phyloP scores from a whole-genome alignment of 2,888 invertebrate genomes.

The Mantis religiosa region DNA sequence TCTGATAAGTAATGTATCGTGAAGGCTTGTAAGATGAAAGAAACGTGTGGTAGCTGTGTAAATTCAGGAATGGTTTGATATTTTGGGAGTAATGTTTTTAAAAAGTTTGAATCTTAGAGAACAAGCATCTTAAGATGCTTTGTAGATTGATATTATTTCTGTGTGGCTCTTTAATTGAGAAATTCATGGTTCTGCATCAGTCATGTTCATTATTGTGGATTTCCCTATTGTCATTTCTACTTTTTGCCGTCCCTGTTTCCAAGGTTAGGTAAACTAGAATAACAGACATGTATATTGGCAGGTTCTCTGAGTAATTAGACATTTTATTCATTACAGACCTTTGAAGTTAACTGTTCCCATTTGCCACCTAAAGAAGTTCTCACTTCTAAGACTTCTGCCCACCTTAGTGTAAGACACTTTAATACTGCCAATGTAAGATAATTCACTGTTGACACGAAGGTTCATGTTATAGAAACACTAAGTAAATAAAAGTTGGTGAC shows the following conservation, averaged over 20 bases:
- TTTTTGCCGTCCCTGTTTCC: slow-evolving; percentile 29
- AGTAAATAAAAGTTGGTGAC: slow-evolving; percentile 8
- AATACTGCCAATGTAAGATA: slow-evolving; percentile 14
- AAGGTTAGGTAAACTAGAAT: not conserved
- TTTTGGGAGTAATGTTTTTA: not conserved
- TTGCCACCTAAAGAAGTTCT: not conserved
- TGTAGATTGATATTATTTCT: not conserved
- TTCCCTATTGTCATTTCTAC: slow-evolving; percentile 12
- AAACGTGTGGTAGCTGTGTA: not conserved
- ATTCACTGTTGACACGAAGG: not conserved
- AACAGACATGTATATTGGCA: not conserved
- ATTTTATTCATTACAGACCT: not conserved
- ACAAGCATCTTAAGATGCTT: not conserved
- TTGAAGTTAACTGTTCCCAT: not conserved
- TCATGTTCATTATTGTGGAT: not conserved
- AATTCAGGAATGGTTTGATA: not conserved
- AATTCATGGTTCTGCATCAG: slow-evolving; percentile 4
- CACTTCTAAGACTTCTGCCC: not conserved
- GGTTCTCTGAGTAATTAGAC: not conserved
- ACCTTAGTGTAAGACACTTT: not conserved
- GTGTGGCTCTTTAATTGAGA: slow-evolving; percentile 2
- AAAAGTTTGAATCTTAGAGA: not conserved
- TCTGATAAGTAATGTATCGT: not conserved
- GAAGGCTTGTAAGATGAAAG: not conserved
- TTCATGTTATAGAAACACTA: not conserved